Percentiles rank a stretch among this genome's conserved stretches.
Evolutionary conservation across 2,113 vertebrate genomes (phyloP).

Genomic region (Rhizomys pruinosus): DNA sequence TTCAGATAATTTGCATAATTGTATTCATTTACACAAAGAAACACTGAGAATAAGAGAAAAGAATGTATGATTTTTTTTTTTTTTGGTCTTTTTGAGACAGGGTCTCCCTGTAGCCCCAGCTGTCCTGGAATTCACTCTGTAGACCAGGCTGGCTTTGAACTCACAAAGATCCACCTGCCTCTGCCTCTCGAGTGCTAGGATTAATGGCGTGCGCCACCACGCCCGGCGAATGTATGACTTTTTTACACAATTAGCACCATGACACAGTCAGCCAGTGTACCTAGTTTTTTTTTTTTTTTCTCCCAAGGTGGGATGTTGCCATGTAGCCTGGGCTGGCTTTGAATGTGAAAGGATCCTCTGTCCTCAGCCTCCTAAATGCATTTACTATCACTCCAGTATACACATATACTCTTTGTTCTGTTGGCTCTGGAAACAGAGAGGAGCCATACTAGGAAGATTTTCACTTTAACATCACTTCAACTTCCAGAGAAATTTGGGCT

Average conservation of each 20-base stretch:
- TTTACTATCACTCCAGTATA: not conserved
- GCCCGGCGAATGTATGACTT: constrained; percentile 42
- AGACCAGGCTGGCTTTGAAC: too few species aligned
- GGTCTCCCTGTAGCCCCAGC: too few species aligned
- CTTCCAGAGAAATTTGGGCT: not conserved
- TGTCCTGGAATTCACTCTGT: too few species aligned
- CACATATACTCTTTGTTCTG: not conserved
- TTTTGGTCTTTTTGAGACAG: too few species aligned
- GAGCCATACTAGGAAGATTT: not conserved
- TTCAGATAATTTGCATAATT: constrained; percentile 57
- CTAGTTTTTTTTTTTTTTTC: too few species aligned
- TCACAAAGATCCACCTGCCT: too few species aligned
- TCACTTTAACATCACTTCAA: constrained; percentile 1
- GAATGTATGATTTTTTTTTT: too few species aligned
- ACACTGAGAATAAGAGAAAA: constrained; percentile 43
- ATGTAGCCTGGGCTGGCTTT: not conserved
- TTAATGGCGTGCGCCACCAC: too few species aligned
- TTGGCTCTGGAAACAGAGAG: constrained; percentile 23
- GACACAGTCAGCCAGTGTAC: not conserved
- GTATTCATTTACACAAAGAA: constrained; percentile 57
- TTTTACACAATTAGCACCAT: constrained; percentile 6
- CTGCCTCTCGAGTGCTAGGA: too few species aligned
- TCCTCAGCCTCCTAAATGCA: not conserved
- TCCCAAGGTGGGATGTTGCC: not conserved
- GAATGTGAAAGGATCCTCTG: too few species aligned